Evolutionary conservation across 2,113 vertebrate genomes (phyloP), one percentile per base, ranked within the genome.

Genomic region (Puffinus mauretanicus): DNA sequence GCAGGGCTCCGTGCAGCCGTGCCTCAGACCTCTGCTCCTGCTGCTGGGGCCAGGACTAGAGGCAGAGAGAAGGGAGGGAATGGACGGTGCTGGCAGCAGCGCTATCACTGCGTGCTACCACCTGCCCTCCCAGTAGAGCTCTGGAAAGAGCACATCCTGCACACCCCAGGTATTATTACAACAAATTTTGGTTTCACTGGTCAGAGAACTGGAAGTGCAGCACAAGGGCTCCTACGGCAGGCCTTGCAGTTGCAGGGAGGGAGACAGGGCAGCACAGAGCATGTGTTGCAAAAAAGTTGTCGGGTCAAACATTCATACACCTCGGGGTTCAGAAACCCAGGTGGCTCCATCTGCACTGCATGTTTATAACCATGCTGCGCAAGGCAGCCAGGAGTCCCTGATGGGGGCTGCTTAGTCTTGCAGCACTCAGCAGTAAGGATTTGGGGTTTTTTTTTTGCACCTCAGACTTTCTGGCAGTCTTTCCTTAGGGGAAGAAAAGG

Each of bases 1-100:
- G 18, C 61, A 46, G 13, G 44, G 18, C 44, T n/a, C 27, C 1
- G 1, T 24, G 49, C 20, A 62, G 70, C 77, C 1, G 0, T 13
- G 49, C 58, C 64, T 52, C 36, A n/a, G 44, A 25, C 32, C 38
- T 65, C 55, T 25, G 71, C 36, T 77, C 44, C 79, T n/a, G 13
- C 79, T 65, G 52, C 27, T 10, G 3, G 15, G 27, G n/a, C 19
- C 12, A 42, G 60, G 30, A 24, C 38, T 17, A 34, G 30, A 24
- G 16, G 32, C 73, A 44, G 65, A 87, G 32, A 61, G 14, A 49
- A 64, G 16, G 14, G 32, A 32, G 25, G 24, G 21, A 47, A 27
- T 2, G 27, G 66, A 10, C 11, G 46, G 46, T 34, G n/a, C 66
- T 29, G 22, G 40, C 22, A 79, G 21, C 52, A 26, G 51, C 3